A percentile compares a stretch with the other conserved stretches of the same genome.
phyloP scores from a whole-genome alignment of 1,140 invertebrate species.

The Gonatopus flavifemur region DNA sequence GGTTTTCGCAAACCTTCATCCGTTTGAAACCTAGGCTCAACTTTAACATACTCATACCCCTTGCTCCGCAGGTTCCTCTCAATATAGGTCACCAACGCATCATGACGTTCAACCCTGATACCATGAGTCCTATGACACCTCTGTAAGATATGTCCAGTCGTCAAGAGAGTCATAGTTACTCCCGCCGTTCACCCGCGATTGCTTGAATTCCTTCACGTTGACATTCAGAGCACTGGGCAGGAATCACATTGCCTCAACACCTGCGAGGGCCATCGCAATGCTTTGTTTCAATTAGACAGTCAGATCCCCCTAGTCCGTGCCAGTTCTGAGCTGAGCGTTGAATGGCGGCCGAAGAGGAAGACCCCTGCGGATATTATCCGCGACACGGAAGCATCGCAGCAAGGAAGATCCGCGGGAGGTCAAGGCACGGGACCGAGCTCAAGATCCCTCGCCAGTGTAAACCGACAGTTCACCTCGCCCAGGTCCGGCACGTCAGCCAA shows the following conservation, averaged over 20 bases:
- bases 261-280: slow-evolving; percentile 24
- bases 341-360: no score
- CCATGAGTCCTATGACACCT: slow-evolving; percentile 22
- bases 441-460: no score
- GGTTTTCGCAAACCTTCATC: slow-evolving; percentile 7
- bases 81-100: slow-evolving; percentile 13
- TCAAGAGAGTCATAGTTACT: no score
- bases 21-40: slow-evolving; percentile 7
- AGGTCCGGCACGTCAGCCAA: no score
- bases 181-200: no score
- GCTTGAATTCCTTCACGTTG: slow-evolving; percentile 70
- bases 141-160: slow-evolving; percentile 27
- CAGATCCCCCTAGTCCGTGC: no score
- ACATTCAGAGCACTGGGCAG: slow-evolving; percentile 76
- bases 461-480: no score
- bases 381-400: no score
- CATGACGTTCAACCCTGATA: slow-evolving; percentile 20
- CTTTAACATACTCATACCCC: not conserved
- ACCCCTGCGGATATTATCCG: no score
- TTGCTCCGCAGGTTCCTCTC: not conserved
- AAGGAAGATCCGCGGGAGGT: no score
- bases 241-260: slow-evolving; percentile 72
- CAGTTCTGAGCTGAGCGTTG: no score
- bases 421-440: no score
- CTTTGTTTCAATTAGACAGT: slow-evolving; percentile 1